Base-by-base conservation (phyloP, 2,113 vertebrate genomes). In the Thalassarche chlororhynchos region DNA sequence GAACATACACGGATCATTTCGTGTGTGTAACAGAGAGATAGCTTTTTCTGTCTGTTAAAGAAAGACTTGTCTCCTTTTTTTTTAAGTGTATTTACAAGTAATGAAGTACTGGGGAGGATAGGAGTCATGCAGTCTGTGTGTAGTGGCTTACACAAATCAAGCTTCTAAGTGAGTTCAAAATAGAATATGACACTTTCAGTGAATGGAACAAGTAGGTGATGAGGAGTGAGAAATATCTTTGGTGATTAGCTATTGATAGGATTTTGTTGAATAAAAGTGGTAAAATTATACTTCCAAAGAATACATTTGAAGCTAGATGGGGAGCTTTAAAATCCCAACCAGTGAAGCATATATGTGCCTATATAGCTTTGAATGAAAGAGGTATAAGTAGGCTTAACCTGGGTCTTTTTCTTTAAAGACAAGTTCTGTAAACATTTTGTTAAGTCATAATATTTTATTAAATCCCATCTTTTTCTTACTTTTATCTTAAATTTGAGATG, bases 271-370 rank as follows among this genome's bases (percentile, higher is more conserved):
- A 75, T 52, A 49, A 60, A 92, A 68, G 7, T 64, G 29, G 38
- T 71, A 66, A 84, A 92, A 65, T 86, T 68, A 44, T 61, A 42
- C n/a, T 95, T 91, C 13, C 23, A 54, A 89, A 72, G 31, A 80
- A 81, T 68, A 72, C 3, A 52, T 83, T 60, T 90, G 49, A 89
- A 95, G 20, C 16, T 76, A 29, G 36, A 65, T 69, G 10, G 9
- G 14, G 15, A 65, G 17, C 32, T 58, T 93, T 90, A 69, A 86
- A 85, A 80, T 52, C 13, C 6, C 54, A 83, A 28, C 24, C 16
- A 70, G 21, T 0, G 1, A 90, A 80, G 14, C 29, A 77, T 0
- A 0, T 12, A 55, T n/a, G 8, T n/a, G 20, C 38, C 26, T 69
- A 14, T 61, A 14, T 70, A 34, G 57, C 12, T 81, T 65, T 10